Percentiles rank a stretch among this genome's conserved stretches.
Conservation (phyloP, 2,888 invertebrate genomes). For the Ferrisia virgata region DNA sequence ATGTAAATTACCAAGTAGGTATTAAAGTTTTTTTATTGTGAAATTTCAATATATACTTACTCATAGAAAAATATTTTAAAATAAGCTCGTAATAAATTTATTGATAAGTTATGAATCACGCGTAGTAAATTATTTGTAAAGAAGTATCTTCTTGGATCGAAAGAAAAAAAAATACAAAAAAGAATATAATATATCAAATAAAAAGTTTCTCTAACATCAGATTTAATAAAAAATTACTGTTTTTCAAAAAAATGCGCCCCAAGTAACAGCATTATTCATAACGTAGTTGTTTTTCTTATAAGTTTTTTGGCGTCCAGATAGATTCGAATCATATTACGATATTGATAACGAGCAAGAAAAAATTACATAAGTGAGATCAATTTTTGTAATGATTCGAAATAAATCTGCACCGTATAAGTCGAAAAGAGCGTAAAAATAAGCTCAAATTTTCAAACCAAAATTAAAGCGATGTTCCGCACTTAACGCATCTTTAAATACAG, state of each 20-base stretch:
- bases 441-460: neutral
- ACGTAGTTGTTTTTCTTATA: neutral
- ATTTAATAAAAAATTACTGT: neutral
- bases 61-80: neutral
- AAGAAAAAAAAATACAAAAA: neutral
- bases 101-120: neutral
- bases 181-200: neutral
- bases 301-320: neutral
- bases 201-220: neutral
- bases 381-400: neutral
- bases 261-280: neutral
- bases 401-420: neutral
- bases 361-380: slow-evolving; percentile 23
- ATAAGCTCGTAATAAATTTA: neutral
- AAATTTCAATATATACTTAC: neutral
- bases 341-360: slow-evolving; percentile 10
- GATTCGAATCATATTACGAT: neutral
- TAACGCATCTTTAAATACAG: neutral
- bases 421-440: slow-evolving; percentile 1
- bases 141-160: neutral
- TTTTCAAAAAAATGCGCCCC: neutral
- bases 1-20: neutral
- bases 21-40: neutral
- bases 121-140: neutral
- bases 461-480: neutral